Evolutionary conservation across 2,888 invertebrate species (phyloP), one percentile per base, ranked within the genome.

Genomic region (Metopia argyrocephala): DNA sequence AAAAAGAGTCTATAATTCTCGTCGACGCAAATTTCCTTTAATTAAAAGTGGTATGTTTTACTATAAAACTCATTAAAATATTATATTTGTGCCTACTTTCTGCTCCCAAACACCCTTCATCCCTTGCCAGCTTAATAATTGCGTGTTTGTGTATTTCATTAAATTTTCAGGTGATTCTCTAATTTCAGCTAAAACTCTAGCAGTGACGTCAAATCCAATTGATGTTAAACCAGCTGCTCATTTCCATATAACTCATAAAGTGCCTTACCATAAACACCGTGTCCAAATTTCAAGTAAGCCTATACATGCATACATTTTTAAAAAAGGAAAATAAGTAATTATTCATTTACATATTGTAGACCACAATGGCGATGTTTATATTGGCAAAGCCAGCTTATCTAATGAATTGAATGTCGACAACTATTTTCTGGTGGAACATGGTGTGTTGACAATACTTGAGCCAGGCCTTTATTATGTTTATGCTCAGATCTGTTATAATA

Each of bases 401-500:
- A 85, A 90, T 45, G 91, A 92, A 70, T 91, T 93, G 1, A 93
- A 92, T 0, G 61, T 78, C 3, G 92, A 93, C 68, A 91, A 92
- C 21, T 92, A 93, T 82, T 94, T 94, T 75, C 91, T 91, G 56
- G 91, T 94, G 1, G 88, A 92, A 52, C 92, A 92, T 78, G 96
- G 95, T 0, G 92, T 92, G 65, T 89, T 96, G 0, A 93, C 93
- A 12, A 93, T 96, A 0, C 93, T 92, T 83, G 94, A 94, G 84
- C 89, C 93, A 0, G 96, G 96, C 28, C 91, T 96, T 20, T 96
- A 96, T 89, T 92, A 95, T 71, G 92, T 95, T 59, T 96, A 96
- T 87, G 95, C 94, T 0, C 92, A 96, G 93, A 94, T 96, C 80
- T 95, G 94, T 90, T 96, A 96, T 88, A 91, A 95, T 78, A 96